Base-by-base conservation (phyloP, 2,888 invertebrate species). In the Drosophila nr. perissopoda region DNA sequence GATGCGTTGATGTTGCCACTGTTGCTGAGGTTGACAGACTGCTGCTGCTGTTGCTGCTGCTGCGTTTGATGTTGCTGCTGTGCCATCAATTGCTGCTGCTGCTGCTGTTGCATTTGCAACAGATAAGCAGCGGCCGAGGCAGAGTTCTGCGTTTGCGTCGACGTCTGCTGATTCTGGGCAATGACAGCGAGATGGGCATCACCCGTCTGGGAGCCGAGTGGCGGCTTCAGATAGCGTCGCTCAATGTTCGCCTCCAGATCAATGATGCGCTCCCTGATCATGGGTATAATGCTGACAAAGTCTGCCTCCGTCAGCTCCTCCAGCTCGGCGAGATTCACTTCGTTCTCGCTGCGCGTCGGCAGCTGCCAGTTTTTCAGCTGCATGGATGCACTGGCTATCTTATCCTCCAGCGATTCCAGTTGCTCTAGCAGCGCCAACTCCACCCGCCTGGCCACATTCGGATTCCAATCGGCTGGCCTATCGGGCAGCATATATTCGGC, bases 161-260 rank as follows among this genome's bases (percentile, higher is more conserved):
- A 88, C 21, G 92, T 92, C 69, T 94, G 94, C 77, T 93, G 92
- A 70, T 93, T 93, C 82, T 93, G 93, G 13, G 94, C 94, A 70
- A 95, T 94, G n/a, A 95, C 94, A 16, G 95, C 94, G 70, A 95
- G 89, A 88, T 95, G 95, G 3, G 95, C 95, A 91, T 95, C 95
- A 6, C 95, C 95, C 11, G 95, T 92, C 51, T 95, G 91, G 92
- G 95, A 85, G 93, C 94, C 88, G 67, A 99, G 94, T 51, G 99
- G 99, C 69, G 98, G 98, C 93, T 98, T 98, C 51, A 99, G 94
- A 93, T 99, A 99, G 81, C 99, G 94, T 83, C 98, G 94, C 93
- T 99, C 99, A 62, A 99, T 97, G 82, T 98, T 98, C 0, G 96
- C 95, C 93, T 99, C 99, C 18, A 99, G 94, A 0, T 96, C 95